Conservation (phyloP, 2,113 vertebrate species). For the Zootoca vivipara region DNA sequence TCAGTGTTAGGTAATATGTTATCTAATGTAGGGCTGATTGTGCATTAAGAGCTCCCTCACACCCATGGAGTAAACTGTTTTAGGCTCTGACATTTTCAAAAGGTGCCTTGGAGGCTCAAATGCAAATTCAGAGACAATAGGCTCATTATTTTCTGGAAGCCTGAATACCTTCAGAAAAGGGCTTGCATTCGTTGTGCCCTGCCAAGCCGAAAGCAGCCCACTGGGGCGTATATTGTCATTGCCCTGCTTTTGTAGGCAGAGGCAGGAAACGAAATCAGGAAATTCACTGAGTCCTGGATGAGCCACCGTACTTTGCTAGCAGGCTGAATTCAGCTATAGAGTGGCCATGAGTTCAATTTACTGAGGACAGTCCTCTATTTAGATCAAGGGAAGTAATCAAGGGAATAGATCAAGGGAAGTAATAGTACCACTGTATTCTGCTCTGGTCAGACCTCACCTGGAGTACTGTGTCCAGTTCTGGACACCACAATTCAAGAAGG, state of each 20-base stretch:
- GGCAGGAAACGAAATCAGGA: neutral
- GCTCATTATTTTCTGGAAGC: conserved; percentile 37
- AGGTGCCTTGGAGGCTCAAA: conserved; percentile 4
- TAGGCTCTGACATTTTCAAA: conserved; percentile 11
- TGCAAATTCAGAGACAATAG: conserved; percentile 21
- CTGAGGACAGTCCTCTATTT: too few relatives aligned
- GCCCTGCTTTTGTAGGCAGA: neutral
- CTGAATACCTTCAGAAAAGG: neutral
- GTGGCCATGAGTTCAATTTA: neutral
- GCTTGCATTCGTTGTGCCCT: neutral
- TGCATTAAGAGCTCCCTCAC: accelerated
- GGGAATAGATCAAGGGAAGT: too few relatives aligned
- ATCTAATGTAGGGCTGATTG: conserved; percentile 41
- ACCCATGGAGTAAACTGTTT: conserved; percentile 38
- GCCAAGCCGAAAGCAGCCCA: neutral
- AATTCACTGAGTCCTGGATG: neutral
- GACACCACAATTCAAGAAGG: too few relatives aligned
- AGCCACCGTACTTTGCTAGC: neutral
- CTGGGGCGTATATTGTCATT: neutral
- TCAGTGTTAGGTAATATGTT: conserved; percentile 44
- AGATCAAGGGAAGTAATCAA: too few relatives aligned
- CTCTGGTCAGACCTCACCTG: too few relatives aligned
- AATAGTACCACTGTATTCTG: too few relatives aligned
- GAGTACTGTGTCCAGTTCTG: too few relatives aligned
- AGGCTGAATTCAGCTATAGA: neutral